Conservation (phyloP, 2,113 vertebrate species). For the Tapirus terrestris region DNA sequence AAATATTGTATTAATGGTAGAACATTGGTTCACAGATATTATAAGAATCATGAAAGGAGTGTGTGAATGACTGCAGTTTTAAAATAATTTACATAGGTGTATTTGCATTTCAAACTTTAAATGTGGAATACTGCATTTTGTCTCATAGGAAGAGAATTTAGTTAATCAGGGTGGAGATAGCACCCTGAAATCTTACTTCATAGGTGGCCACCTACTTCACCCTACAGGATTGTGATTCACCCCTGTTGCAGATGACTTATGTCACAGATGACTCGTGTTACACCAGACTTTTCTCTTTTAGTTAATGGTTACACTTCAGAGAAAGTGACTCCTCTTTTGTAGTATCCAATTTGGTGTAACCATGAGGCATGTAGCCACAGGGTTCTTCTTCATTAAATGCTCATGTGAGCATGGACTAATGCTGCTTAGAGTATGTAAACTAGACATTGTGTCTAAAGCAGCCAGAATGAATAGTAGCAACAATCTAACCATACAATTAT, state of each 20-base stretch:
- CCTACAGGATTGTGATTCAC: neutral
- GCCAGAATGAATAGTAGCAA: neutral
- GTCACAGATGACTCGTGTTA: neutral
- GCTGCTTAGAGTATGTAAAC: neutral
- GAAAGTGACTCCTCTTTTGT: neutral
- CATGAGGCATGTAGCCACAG: neutral
- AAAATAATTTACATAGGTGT: neutral
- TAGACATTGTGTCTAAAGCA: neutral
- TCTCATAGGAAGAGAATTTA: neutral
- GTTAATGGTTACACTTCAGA: slow-evolving; percentile 29
- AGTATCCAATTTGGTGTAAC: neutral
- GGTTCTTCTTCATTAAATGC: neutral
- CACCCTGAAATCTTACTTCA: neutral
- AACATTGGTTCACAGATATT: neutral
- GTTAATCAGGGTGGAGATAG: neutral
- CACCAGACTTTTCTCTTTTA: neutral
- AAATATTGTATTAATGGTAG: slow-evolving; percentile 22
- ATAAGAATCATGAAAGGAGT: neutral
- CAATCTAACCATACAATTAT: neutral
- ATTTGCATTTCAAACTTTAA: neutral
- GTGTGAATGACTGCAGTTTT: slow-evolving; percentile 32
- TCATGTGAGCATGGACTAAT: neutral
- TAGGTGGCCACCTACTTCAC: neutral
- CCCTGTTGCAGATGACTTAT: neutral
- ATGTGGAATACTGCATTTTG: neutral